Percentiles rank a stretch among this genome's conserved stretches.
These are phyloP conservation scores for Catharus fuscescens DNA, from an alignment of 2,113 vertebrate species.

Conservation along the genomic window DNA sequence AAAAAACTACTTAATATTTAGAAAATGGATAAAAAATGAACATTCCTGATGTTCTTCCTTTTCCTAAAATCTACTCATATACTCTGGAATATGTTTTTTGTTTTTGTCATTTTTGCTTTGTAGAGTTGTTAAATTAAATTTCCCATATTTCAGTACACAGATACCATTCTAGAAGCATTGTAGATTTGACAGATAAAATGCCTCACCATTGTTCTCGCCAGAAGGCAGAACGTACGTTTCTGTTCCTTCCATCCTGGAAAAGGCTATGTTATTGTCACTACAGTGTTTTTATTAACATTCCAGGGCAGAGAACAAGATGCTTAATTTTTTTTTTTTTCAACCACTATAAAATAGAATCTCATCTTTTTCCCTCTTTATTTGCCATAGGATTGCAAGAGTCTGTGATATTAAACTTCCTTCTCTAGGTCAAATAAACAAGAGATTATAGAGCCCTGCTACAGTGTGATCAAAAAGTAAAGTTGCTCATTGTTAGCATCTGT, in stretches of 20 bases:
- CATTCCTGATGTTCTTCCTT: background rate
- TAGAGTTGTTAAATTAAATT: background rate
- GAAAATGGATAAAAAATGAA: background rate
- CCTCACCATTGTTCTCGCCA: background rate
- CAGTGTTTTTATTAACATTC: slow-evolving; percentile 35
- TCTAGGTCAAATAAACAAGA: background rate
- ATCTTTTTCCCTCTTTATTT: background rate
- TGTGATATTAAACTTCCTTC: background rate
- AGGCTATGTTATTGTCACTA: slow-evolving; percentile 19
- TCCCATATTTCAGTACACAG: background rate
- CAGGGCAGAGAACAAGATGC: slow-evolving; percentile 7
- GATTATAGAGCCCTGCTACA: background rate
- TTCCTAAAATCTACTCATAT: background rate
- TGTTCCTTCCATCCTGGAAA: background rate
- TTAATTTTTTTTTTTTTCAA: background rate
- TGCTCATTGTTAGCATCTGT: background rate
- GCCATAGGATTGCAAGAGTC: background rate
- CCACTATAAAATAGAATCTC: background rate
- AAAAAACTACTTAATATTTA: background rate
- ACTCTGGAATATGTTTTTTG: background rate
- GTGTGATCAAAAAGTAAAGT: background rate
- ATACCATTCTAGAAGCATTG: background rate
- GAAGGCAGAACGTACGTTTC: slow-evolving; percentile 34
- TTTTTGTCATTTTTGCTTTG: background rate
- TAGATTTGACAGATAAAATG: background rate